Evolutionary conservation across 1,140 invertebrate genomes (phyloP).

Genomic region (Euwallacea fornicatus): DNA sequence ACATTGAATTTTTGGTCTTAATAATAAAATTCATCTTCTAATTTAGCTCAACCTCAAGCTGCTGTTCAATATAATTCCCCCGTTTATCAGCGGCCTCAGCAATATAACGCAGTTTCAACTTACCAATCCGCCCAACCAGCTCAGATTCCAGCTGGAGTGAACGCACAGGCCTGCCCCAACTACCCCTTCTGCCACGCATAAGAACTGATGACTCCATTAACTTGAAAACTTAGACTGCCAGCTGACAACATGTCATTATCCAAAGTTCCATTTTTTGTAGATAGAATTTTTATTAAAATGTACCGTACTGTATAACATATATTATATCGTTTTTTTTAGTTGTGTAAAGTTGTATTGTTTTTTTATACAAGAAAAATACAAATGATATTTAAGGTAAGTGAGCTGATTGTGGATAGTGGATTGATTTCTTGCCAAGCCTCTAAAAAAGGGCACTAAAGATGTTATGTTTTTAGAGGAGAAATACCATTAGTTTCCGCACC

Average conservation of each 20-base stretch:
- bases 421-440: not conserved
- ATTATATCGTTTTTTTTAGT: conserved; percentile 28
- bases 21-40: not conserved
- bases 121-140: conserved; percentile 42
- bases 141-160: conserved; percentile 58
- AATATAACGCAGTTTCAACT: conserved; percentile 32
- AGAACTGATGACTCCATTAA: conserved; percentile 13
- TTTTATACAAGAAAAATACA: conserved; percentile 37
- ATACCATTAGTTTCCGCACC: too few relatives aligned
- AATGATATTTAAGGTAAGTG: not conserved
- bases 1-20: not conserved
- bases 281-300: conserved; percentile 23
- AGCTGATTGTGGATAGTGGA: not conserved
- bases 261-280: conserved; percentile 26
- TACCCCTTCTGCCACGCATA: conserved; percentile 59
- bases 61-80: conserved; percentile 31
- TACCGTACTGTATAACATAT: not conserved
- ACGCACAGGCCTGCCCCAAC: conserved; percentile 60
- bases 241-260: conserved; percentile 48
- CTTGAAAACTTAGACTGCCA: conserved; percentile 42
- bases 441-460: too few relatives aligned
- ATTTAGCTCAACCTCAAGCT: conserved; percentile 25
- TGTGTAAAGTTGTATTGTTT: conserved; percentile 28
- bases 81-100: conserved; percentile 18
- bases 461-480: too few relatives aligned